A percentile compares a stretch with the other conserved stretches of the same genome.
Conservation (phyloP, 2,113 vertebrate species). For the Myrmecobius fasciatus region DNA sequence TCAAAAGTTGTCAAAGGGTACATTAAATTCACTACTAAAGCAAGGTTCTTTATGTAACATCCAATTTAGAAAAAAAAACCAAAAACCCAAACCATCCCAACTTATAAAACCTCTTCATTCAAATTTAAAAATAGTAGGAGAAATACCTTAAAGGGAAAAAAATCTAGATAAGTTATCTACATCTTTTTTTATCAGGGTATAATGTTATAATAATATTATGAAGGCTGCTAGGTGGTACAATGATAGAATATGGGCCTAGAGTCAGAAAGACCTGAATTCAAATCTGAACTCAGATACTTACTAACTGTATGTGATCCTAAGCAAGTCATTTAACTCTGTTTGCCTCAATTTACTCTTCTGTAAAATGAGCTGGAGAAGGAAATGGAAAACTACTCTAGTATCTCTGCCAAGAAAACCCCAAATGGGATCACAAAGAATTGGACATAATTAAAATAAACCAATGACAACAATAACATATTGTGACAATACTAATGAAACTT, state of each 20-base stretch:
- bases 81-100: neutral
- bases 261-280: neutral
- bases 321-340: neutral
- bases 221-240: neutral
- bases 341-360: neutral
- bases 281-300: neutral
- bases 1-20: conserved; percentile 43
- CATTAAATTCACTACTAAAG: conserved; percentile 39
- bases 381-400: neutral
- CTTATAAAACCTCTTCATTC: neutral
- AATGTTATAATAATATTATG: too few relatives aligned
- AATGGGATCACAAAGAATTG: neutral
- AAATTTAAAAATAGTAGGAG: neutral
- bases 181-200: conserved; percentile 14
- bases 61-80: neutral
- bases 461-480: neutral
- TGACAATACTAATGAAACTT: neutral
- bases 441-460: neutral
- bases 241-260: neutral
- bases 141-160: neutral
- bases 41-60: conserved; percentile 2
- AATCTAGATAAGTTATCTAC: neutral
- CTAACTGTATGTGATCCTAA: neutral
- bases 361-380: neutral
- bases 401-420: neutral